phyloP scores from a whole-genome alignment of 64 coral and sea anemone species.

The Stichodactyla helianthus region DNA sequence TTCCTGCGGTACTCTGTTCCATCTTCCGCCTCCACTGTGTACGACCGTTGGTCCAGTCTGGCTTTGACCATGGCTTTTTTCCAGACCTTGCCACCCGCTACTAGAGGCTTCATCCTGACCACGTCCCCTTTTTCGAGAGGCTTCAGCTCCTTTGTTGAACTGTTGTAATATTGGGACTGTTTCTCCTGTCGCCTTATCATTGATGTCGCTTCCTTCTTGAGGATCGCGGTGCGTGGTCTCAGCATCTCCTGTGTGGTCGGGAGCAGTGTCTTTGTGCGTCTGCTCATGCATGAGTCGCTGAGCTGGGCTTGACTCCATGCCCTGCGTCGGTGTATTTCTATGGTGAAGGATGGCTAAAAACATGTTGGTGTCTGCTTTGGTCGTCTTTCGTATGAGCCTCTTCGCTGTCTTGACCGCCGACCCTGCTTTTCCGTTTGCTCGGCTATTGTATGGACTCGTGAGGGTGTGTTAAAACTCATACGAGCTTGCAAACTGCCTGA shows the following conservation, averaged over 20 bases:
- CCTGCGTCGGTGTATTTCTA: constrained; percentile 5
- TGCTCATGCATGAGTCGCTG: constrained; percentile 22
- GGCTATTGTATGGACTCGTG: too few species aligned
- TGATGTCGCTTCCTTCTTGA: not conserved
- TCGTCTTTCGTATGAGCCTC: too few species aligned
- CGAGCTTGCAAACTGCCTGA: too few species aligned
- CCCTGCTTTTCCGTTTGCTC: too few species aligned
- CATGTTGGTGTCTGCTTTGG: too few species aligned
- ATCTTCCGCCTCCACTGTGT: not conserved
- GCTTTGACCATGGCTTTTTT: constrained; percentile 1
- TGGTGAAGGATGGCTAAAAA: not conserved
- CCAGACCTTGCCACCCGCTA: constrained; percentile 15
- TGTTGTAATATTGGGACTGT: constrained; percentile 35
- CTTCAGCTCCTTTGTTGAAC: not conserved
- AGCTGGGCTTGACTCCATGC: constrained; percentile 21
- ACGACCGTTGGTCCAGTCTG: constrained; percentile 14
- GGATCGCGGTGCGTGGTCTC: not conserved
- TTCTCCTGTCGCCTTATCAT: not conserved
- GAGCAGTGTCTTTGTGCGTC: not conserved
- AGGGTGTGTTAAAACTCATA: too few species aligned
- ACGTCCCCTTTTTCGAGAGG: constrained; percentile 7
- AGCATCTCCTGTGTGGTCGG: constrained; percentile 14
- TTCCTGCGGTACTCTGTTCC: constrained; percentile 12
- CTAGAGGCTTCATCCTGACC: constrained; percentile 38
- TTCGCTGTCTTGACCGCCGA: too few species aligned